phyloP scores from a whole-genome alignment of 2,888 invertebrate genomes.

The Gari tellinella region DNA sequence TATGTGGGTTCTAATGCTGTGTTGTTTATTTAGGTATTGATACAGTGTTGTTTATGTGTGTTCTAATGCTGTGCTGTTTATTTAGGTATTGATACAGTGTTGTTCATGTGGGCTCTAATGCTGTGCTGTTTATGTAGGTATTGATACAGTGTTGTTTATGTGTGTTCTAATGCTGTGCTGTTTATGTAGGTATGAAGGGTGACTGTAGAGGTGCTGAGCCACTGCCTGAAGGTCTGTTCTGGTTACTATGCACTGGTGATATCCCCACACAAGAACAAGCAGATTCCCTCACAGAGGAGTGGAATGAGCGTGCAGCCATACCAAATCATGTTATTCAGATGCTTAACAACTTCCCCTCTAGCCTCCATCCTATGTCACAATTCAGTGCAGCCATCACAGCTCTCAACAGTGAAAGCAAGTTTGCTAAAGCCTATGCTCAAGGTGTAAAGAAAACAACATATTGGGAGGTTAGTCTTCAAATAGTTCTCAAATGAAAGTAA shows the following conservation, averaged over 20 bases:
- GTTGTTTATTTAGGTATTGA: too few relatives aligned
- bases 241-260: conserved; percentile 95
- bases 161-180: too few relatives aligned
- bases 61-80: too few relatives aligned
- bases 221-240: conserved; percentile 97
- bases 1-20: too few relatives aligned
- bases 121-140: too few relatives aligned
- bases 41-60: too few relatives aligned
- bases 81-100: too few relatives aligned
- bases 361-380: conserved; percentile 97
- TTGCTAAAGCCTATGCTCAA: conserved; percentile 94
- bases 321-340: conserved; percentile 97
- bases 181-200: background rate
- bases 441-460: conserved; percentile 95
- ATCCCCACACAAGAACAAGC: conserved; percentile 93
- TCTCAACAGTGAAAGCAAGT: conserved; percentile 95
- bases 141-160: too few relatives aligned
- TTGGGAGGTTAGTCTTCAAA: conserved; percentile 91
- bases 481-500: too few relatives aligned
- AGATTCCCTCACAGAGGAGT: conserved; percentile 87
- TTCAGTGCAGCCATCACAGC: conserved; percentile 95
- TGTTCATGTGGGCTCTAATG: too few relatives aligned
- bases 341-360: conserved; percentile 95
- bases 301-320: conserved; percentile 94
- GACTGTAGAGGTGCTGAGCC: conserved; percentile 89